Conservation (phyloP, 2,888 invertebrate genomes). For the Spialia ferax region DNA sequence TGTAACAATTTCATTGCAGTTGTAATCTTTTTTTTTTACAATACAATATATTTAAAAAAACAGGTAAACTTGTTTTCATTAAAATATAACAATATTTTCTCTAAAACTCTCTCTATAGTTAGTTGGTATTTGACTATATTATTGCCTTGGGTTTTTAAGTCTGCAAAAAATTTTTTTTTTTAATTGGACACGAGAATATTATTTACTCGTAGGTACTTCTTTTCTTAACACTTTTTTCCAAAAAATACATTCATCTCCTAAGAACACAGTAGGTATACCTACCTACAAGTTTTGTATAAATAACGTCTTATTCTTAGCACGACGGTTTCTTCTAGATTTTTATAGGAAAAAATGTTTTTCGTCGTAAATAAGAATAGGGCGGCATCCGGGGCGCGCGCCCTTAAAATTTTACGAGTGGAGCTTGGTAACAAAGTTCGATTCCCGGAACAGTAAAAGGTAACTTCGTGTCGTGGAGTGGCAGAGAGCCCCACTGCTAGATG, state of each 20-base stretch:
- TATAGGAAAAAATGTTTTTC: conserved; percentile 41
- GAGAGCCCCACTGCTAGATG: not conserved
- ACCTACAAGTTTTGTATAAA: conserved; percentile 13
- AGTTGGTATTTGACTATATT: too few species aligned
- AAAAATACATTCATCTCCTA: not conserved
- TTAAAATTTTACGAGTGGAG: conserved; percentile 48
- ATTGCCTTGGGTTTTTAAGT: too few species aligned
- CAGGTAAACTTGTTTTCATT: too few species aligned
- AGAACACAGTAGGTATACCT: too few species aligned
- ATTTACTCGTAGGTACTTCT: not conserved
- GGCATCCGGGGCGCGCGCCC: conserved; percentile 43
- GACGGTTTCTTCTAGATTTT: conserved; percentile 26
- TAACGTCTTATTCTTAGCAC: conserved; percentile 16
- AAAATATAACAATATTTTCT: too few species aligned
- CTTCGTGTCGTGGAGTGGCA: not conserved
- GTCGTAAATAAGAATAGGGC: conserved; percentile 47
- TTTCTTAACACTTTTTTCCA: not conserved
- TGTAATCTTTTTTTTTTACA: too few species aligned
- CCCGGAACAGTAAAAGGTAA: conserved; percentile 20
- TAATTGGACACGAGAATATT: too few species aligned
- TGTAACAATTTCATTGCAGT: too few species aligned
- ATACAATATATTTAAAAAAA: too few species aligned
- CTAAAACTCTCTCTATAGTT: too few species aligned
- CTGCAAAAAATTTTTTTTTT: too few species aligned
- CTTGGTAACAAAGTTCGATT: conserved; percentile 43